phyloP scores from a whole-genome alignment of 2,797 vertebrate genomes.

The Dendrocincla tyrannina region DNA sequence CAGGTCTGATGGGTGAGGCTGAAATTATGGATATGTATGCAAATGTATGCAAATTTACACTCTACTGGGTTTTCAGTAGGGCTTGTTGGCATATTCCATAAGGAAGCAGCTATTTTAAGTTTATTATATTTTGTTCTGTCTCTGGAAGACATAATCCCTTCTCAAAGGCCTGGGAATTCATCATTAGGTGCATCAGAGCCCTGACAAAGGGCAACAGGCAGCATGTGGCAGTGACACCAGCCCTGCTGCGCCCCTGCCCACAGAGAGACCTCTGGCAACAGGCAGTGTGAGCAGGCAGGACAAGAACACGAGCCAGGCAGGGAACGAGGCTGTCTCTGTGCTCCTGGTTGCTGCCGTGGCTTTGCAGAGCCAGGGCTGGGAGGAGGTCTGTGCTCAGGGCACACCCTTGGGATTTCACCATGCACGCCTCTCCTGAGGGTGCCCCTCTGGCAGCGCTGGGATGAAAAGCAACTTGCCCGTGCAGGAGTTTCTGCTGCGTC shows the following conservation, averaged over 20 bases:
- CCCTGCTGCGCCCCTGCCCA: neutral
- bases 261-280: neutral
- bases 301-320: neutral
- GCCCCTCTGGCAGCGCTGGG: neutral
- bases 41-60: conserved; percentile 38
- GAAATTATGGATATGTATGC: conserved; percentile 51
- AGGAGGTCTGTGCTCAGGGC: neutral
- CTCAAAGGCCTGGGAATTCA: conserved; percentile 1
- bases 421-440: neutral
- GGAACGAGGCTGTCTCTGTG: neutral
- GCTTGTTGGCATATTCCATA: conserved; percentile 23
- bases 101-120: conserved; percentile 50
- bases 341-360: accelerated
- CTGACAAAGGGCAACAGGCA: neutral
- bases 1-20: neutral
- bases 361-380: neutral
- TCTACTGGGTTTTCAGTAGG: conserved; percentile 29
- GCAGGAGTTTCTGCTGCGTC: neutral
- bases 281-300: neutral
- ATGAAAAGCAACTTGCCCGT: neutral
- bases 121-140: conserved; percentile 35
- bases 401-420: neutral
- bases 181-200: neutral
- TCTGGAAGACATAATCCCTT: conserved; percentile 34
- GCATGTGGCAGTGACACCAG: neutral